phyloP scores from a whole-genome alignment of 2,113 vertebrate genomes.

The Arothron firmamentum region DNA sequence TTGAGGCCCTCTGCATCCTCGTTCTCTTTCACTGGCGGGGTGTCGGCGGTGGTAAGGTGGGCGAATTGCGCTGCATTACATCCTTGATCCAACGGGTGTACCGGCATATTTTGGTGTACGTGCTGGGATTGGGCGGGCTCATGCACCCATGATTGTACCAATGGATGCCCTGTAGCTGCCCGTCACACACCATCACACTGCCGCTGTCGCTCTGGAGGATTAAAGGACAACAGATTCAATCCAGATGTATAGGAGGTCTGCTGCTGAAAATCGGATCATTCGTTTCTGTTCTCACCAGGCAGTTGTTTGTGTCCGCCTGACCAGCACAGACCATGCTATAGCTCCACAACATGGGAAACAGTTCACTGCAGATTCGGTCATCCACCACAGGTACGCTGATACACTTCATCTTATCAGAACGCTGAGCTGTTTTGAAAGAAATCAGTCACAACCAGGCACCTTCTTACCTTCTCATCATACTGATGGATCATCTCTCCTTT shows the following conservation, averaged over 20 bases:
- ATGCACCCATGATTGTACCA: constrained; percentile 44
- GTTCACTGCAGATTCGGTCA: constrained; percentile 39
- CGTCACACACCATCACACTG: constrained; percentile 57
- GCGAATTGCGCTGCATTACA: constrained; percentile 22
- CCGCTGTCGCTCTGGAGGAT: constrained; percentile 24
- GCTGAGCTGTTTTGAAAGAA: constrained; percentile 24
- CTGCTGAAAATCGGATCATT: neutral
- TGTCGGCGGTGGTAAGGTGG: neutral
- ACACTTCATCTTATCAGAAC: constrained; percentile 39
- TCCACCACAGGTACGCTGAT: constrained; percentile 53
- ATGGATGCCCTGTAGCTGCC: constrained; percentile 56
- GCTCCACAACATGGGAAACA: constrained; percentile 52
- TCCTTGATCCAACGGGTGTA: constrained; percentile 47
- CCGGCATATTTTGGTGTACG: constrained; percentile 52
- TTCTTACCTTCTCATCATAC: neutral
- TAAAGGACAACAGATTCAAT: neutral
- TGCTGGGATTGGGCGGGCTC: constrained; percentile 20
- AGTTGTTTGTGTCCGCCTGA: constrained; percentile 53
- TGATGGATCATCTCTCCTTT: neutral
- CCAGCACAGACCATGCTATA: constrained; percentile 54
- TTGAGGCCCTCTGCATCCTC: too few relatives aligned
- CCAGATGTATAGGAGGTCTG: too few relatives aligned
- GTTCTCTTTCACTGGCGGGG: too few relatives aligned
- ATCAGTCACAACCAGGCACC: neutral
- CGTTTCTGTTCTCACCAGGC: constrained; percentile 48